A percentile compares a stretch with the other conserved stretches of the same genome.
Evolutionary conservation across 2,113 vertebrate genomes (phyloP).

Genomic region (Vanacampus margaritifer): DNA sequence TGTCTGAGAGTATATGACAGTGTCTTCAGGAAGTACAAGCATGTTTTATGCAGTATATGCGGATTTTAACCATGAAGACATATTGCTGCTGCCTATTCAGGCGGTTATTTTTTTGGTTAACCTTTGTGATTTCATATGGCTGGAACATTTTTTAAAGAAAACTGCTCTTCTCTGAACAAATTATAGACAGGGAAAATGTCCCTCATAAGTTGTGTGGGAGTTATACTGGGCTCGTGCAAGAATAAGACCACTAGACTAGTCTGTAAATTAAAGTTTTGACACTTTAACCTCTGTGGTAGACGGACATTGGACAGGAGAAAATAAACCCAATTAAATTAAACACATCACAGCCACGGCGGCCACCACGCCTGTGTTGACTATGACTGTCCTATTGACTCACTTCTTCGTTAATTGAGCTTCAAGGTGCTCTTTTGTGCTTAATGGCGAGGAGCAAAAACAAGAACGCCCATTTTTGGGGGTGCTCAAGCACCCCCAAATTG

Average conservation of each 20-base stretch:
- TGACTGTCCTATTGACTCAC: slow-evolving; percentile 1
- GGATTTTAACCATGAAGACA: slow-evolving; percentile 29
- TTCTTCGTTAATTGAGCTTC: not conserved
- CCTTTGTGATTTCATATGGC: not conserved
- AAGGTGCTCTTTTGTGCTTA: slow-evolving; percentile 2
- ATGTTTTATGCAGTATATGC: slow-evolving; percentile 37
- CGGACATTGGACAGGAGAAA: not conserved
- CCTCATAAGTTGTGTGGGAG: not conserved
- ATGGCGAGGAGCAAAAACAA: slow-evolving; percentile 1
- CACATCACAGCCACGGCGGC: slow-evolving; percentile 8
- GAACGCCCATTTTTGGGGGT: too few species aligned
- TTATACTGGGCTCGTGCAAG: not conserved
- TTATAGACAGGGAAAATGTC: not conserved
- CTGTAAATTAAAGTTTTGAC: not conserved
- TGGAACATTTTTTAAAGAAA: not conserved
- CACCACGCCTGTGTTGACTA: slow-evolving; percentile 1
- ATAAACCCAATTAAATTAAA: not conserved
- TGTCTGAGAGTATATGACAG: slow-evolving; percentile 13
- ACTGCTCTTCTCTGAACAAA: not conserved
- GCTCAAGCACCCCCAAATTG: not conserved
- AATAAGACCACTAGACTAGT: not conserved
- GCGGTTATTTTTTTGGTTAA: not conserved
- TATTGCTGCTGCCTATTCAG: slow-evolving; percentile 28
- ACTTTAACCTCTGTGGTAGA: not conserved
- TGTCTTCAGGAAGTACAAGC: slow-evolving; percentile 28